Percentiles rank a stretch among this genome's conserved stretches.
These are phyloP conservation scores for Hippocampus mohnikei DNA, from an alignment of 2,113 vertebrate species.

Conservation along the genomic window DNA sequence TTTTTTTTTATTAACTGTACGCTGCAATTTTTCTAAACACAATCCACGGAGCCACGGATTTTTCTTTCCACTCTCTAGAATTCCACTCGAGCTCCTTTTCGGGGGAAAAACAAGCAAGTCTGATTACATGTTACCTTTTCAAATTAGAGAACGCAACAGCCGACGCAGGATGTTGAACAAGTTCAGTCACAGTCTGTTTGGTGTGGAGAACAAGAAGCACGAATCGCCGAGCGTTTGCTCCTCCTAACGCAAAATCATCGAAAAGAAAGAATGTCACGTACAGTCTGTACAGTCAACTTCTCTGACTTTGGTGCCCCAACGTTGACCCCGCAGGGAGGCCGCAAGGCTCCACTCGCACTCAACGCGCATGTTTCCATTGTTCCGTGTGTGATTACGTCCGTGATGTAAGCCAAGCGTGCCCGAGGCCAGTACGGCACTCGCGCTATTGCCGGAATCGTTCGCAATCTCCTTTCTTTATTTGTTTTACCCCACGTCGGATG, in stretches of 20 bases:
- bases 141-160: slow-evolving; percentile 55
- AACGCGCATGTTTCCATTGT: slow-evolving; percentile 59
- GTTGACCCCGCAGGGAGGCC: slow-evolving; percentile 42
- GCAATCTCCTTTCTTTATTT: slow-evolving; percentile 59
- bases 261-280: not conserved
- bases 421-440: slow-evolving; percentile 35
- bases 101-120: slow-evolving; percentile 30
- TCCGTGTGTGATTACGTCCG: slow-evolving; percentile 49
- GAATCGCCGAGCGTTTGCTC: not conserved
- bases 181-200: slow-evolving; percentile 47
- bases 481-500: slow-evolving; percentile 56
- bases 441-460: slow-evolving; percentile 53
- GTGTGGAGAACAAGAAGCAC: slow-evolving; percentile 18
- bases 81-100: slow-evolving; percentile 42
- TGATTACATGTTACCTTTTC: slow-evolving; percentile 61
- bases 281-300: not conserved
- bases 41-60: slow-evolving; percentile 27
- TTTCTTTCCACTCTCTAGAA: slow-evolving; percentile 14
- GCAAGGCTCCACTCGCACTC: slow-evolving; percentile 23
- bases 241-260: not conserved
- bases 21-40: not conserved
- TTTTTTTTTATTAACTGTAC: not conserved
- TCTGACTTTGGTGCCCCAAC: slow-evolving; percentile 22
- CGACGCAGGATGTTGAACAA: slow-evolving; percentile 46
- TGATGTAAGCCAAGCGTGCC: slow-evolving; percentile 59